phyloP scores from a whole-genome alignment of 2,797 vertebrate genomes.

The Propithecus deckenii region DNA sequence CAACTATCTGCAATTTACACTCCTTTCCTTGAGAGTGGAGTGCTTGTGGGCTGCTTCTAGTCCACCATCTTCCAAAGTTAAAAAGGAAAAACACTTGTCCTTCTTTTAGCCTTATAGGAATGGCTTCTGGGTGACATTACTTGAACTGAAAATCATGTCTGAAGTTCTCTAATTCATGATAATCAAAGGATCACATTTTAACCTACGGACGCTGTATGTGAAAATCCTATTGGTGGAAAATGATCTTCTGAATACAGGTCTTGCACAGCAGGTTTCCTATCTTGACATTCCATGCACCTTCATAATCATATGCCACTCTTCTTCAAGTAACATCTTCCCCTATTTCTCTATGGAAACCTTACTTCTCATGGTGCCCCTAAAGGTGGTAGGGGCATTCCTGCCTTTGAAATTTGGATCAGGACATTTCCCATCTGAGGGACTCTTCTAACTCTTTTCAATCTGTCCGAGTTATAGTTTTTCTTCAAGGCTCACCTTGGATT shows the following conservation, averaged over 20 bases:
- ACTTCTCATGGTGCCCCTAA: rapidly evolving
- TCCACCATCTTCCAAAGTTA: no score
- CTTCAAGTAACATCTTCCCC: not conserved
- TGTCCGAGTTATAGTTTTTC: not conserved
- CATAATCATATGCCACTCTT: not conserved
- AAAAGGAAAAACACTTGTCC: no score
- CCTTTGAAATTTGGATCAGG: not conserved
- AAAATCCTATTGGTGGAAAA: not conserved
- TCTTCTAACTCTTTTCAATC: not conserved
- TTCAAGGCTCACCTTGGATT: not conserved
- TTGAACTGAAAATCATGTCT: not conserved
- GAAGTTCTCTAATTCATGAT: not conserved
- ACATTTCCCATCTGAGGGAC: not conserved
- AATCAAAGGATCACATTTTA: not conserved
- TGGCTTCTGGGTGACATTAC: not conserved
- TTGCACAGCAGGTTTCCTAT: not conserved
- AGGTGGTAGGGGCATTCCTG: no score
- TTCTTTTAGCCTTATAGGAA: not conserved
- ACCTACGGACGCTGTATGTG: not conserved
- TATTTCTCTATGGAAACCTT: not conserved
- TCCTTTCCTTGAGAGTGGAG: no score
- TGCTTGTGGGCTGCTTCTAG: no score
- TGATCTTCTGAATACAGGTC: not conserved
- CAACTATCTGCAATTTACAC: no score
- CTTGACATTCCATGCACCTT: not conserved